phyloP scores from a whole-genome alignment of 2,888 invertebrate species.

The Acanthosepion esculentum region DNA sequence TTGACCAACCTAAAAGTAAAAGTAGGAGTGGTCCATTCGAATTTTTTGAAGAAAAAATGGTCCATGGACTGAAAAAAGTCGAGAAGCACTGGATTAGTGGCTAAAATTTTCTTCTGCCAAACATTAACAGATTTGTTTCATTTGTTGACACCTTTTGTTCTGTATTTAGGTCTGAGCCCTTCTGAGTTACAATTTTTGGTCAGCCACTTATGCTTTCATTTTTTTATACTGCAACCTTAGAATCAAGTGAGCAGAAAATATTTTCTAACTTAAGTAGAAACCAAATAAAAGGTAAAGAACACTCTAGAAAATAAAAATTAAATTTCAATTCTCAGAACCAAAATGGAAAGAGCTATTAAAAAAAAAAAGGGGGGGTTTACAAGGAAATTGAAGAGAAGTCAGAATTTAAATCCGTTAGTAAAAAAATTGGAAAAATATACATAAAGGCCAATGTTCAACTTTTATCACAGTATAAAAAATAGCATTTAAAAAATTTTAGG shows the following conservation, averaged over 20 bases:
- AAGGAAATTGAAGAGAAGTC: neutral
- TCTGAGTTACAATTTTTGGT: neutral
- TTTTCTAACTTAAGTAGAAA: neutral
- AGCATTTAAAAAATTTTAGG: too few relatives aligned
- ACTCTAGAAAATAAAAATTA: too few relatives aligned
- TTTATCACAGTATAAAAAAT: neutral
- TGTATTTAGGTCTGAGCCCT: neutral
- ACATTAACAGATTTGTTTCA: too few relatives aligned
- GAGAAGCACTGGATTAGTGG: too few relatives aligned
- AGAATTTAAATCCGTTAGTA: neutral
- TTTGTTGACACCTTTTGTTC: too few relatives aligned
- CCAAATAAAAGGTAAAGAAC: neutral
- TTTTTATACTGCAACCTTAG: neutral
- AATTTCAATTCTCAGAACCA: neutral
- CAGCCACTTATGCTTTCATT: neutral
- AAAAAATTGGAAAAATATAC: neutral
- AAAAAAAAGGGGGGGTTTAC: too few relatives aligned
- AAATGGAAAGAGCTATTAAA: neutral
- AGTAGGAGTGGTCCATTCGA: too few relatives aligned
- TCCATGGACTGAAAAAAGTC: too few relatives aligned
- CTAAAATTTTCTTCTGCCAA: too few relatives aligned
- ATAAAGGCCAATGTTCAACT: neutral
- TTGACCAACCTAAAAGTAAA: too few relatives aligned
- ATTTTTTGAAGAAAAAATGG: too few relatives aligned
- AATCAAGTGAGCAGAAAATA: neutral